These are phyloP conservation scores for Rhinella marina DNA, from an alignment of 2,797 vertebrate species.

Conservation along the genomic window DNA sequence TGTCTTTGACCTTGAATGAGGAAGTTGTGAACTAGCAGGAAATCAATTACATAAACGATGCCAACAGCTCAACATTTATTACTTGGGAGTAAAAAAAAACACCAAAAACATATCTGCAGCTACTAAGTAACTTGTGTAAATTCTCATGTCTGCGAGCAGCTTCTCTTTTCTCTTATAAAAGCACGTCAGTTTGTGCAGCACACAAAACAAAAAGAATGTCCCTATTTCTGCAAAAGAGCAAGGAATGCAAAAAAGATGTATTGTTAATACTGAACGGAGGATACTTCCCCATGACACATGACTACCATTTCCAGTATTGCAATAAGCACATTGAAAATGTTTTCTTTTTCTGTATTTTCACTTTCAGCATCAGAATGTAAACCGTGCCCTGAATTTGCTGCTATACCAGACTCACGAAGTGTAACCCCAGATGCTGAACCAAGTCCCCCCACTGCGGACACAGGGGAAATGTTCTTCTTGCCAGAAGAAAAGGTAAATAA, in stretches of 20 bases:
- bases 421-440: constrained; percentile 72
- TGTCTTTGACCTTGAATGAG: neutral
- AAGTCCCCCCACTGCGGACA: constrained; percentile 68
- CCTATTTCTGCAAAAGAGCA: neutral
- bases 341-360: constrained; percentile 2
- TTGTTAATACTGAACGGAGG: neutral
- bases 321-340: neutral
- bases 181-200: neutral
- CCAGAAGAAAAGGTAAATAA: constrained; percentile 81
- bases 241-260: neutral
- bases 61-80: neutral
- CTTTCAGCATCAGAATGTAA: constrained; percentile 86
- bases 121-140: neutral
- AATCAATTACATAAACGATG: no score
- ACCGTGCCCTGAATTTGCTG: constrained; percentile 72
- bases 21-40: neutral
- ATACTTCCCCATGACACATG: neutral
- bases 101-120: neutral
- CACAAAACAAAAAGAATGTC: neutral
- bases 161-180: no score
- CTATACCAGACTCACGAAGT: constrained; percentile 64
- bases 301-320: neutral
- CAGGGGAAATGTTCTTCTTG: constrained; percentile 79
- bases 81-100: neutral
- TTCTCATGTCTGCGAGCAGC: no score